Conservation (phyloP, 2,113 vertebrate species). For the Camelus dromedarius region DNA sequence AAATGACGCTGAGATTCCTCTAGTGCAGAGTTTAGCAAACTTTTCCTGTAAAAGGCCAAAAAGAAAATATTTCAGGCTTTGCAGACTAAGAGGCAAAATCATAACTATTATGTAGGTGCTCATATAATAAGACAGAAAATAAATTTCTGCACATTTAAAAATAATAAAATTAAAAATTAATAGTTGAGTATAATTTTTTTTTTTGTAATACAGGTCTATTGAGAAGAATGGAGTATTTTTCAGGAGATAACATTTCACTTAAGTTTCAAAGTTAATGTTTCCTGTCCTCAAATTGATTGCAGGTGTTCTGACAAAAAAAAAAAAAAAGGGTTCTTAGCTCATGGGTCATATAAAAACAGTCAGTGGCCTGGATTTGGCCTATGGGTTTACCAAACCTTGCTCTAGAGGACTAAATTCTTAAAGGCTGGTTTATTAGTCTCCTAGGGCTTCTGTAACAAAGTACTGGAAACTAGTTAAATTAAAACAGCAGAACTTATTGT, state of each 20-base stretch:
- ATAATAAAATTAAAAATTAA: background rate
- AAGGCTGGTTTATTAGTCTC: background rate
- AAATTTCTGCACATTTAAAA: background rate
- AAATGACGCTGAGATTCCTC: background rate
- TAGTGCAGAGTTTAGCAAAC: background rate
- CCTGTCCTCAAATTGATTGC: conserved; percentile 1
- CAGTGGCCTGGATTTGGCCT: background rate
- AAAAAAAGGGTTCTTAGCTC: background rate
- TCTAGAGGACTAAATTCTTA: background rate
- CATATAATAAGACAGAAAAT: background rate
- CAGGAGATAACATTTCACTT: background rate
- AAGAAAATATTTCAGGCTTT: background rate
- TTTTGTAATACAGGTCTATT: background rate
- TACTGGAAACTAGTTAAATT: background rate
- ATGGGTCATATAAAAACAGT: background rate
- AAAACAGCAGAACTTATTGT: background rate
- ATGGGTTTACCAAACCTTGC: background rate
- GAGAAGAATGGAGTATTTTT: conserved; percentile 44
- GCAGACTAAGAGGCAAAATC: background rate
- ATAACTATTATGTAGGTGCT: background rate
- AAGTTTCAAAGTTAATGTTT: conserved; percentile 12
- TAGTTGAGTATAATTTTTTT: background rate
- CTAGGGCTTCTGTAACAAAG: background rate
- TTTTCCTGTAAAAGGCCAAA: background rate
- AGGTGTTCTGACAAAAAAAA: background rate